Evolutionary conservation across 2,888 invertebrate species (phyloP).

Genomic region (Drosophila fulvimacula): DNA sequence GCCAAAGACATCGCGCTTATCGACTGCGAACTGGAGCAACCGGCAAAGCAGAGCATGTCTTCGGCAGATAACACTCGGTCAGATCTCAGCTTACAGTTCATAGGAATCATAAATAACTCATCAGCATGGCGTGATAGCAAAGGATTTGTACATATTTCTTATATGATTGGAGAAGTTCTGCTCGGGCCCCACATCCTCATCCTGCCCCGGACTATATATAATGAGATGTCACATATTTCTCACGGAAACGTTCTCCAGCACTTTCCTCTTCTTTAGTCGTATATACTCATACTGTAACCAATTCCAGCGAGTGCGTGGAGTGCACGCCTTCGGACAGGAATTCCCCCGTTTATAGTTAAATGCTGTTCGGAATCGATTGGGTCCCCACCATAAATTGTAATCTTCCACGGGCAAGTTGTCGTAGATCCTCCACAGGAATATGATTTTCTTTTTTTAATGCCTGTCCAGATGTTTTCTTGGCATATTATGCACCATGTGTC

Average conservation of each 20-base stretch:
- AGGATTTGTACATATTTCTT: slow-evolving; percentile 44
- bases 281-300: slow-evolving; percentile 60
- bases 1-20: slow-evolving; percentile 26
- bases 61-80: slow-evolving; percentile 41
- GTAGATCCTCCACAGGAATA: slow-evolving; percentile 56
- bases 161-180: slow-evolving; percentile 15
- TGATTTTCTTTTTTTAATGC: slow-evolving; percentile 47
- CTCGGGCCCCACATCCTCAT: slow-evolving; percentile 35
- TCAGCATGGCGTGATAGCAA: slow-evolving; percentile 35
- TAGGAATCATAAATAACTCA: slow-evolving; percentile 68
- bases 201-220: slow-evolving; percentile 35
- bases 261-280: slow-evolving; percentile 13
- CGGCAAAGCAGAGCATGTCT: slow-evolving; percentile 30
- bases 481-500: slow-evolving; percentile 62
- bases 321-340: slow-evolving; percentile 55
- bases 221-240: slow-evolving; percentile 41
- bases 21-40: slow-evolving; percentile 22
- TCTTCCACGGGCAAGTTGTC: slow-evolving; percentile 59
- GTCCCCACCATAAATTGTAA: slow-evolving; percentile 60
- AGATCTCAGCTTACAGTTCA: slow-evolving; percentile 60
- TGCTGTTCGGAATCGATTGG: slow-evolving; percentile 38
- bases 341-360: slow-evolving; percentile 59
- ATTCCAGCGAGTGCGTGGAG: slow-evolving; percentile 58
- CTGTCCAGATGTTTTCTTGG: slow-evolving; percentile 65
- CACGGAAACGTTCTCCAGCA: slow-evolving; percentile 53